Base-by-base conservation (phyloP, 1,140 invertebrate species). In the Lysiphlebus fabarum region DNA sequence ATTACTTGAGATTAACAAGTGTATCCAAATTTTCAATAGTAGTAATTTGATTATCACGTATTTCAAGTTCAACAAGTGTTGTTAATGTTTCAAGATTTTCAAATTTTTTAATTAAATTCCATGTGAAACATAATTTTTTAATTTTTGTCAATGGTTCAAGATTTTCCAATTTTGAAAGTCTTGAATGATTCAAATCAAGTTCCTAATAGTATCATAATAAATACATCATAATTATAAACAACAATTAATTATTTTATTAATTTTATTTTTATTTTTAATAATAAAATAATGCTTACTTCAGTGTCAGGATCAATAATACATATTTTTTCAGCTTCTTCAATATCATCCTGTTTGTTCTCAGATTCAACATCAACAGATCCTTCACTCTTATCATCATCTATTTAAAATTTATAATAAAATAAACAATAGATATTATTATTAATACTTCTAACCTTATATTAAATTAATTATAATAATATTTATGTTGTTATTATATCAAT, bases 31-130 rank as follows among this genome's bases (percentile, higher is more conserved):
- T 95, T 78, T 97, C 94, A 68, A 98, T 95, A 62, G 84, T 82
- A 1, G 86, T 87, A 48, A 98, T 93, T 80, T 96, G 94, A 81
- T 98, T 99, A 78, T 99, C 97, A 76, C 98, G 96, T 1, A 99
- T 81, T 69, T 99, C 96, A 53, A 99, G 74, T 72, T 98, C 94
- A 48, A 83, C 82, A 0, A 98, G 78, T 14, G 86, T 92, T 4
- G 80, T 83, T 7, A 95, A 74, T 1, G 82, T 87, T 58, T 86
- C 73, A 17, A 96, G 72, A 76, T 95, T 94, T 74, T 96, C 92
- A 70, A 99, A 97, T 70, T 92, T 93, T 67, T 91, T 96, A 9
- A 98, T 93, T 1, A 96, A 81, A 81, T 99, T 99, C 90, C 96
- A 96, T 47, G 95, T 85, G 26, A 98, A 82, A 71, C 88, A 95